Conservation (phyloP, 2,797 vertebrate genomes). For the Gephyroberyx darwinii region DNA sequence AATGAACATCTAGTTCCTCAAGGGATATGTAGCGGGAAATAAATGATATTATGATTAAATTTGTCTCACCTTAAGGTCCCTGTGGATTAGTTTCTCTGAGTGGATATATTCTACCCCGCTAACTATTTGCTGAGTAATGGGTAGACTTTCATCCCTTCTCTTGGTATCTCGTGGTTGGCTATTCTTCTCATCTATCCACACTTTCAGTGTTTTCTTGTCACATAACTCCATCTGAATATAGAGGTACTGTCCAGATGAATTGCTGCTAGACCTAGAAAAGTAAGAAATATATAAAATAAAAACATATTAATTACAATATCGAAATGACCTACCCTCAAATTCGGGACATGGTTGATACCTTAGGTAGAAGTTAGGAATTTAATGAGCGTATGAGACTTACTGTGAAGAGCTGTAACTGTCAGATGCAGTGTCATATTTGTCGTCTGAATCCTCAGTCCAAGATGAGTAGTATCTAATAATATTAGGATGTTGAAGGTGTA, state of each 20-base stretch:
- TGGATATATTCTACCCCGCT: conserved; percentile 87
- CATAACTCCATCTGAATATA: conserved; percentile 94
- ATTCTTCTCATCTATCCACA: conserved; percentile 79
- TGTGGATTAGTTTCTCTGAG: conserved; percentile 83
- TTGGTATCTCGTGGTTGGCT: accelerated
- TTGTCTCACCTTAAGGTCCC: conserved; percentile 89
- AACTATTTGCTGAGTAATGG: conserved; percentile 80
- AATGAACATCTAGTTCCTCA: background rate
- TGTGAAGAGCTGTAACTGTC: conserved; percentile 63
- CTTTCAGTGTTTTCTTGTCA: conserved; percentile 77
- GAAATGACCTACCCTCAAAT: background rate
- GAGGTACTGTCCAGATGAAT: conserved; percentile 59
- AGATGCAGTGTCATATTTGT: conserved; percentile 45
- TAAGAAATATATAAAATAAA: background rate
- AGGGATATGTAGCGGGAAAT: background rate
- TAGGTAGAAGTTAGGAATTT: background rate
- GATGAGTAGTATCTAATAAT: conserved; percentile 79
- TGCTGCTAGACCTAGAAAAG: conserved; percentile 55
- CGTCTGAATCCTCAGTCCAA: conserved; percentile 70
- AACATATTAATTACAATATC: too few relatives aligned
- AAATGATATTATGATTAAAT: background rate
- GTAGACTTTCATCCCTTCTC: conserved; percentile 70
- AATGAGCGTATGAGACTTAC: conserved; percentile 55
- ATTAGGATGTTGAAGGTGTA: conserved; percentile 71
- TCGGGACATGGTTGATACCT: background rate